phyloP scores from a whole-genome alignment of 1,140 invertebrate genomes.

The Magallana angulata region DNA sequence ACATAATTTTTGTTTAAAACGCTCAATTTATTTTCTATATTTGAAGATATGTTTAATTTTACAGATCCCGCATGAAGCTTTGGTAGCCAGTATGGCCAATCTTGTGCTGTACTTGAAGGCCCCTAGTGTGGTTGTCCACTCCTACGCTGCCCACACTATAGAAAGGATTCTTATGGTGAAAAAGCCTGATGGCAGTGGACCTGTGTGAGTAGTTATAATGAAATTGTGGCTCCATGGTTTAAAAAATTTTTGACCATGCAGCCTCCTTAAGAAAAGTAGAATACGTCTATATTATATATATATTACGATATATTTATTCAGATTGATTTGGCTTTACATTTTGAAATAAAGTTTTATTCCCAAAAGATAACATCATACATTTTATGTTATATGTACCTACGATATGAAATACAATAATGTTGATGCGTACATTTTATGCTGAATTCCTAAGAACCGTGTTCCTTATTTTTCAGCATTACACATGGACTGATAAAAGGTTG shows the following conservation, averaged over 20 bases:
- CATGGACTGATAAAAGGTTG: constrained; percentile 75
- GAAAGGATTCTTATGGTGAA: constrained; percentile 92
- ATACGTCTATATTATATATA: too few species aligned
- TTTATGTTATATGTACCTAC: too few species aligned
- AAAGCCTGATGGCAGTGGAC: constrained; percentile 77
- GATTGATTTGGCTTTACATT: too few species aligned
- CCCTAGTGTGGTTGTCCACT: constrained; percentile 92
- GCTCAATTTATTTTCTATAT: too few species aligned
- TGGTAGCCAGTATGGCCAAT: constrained; percentile 86
- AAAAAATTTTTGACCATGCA: too few species aligned
- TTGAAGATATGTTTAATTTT: constrained; percentile 4
- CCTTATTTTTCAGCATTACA: constrained; percentile 82
- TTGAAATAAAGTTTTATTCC: too few species aligned
- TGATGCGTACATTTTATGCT: too few species aligned
- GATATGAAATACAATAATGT: too few species aligned
- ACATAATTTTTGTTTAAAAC: too few species aligned
- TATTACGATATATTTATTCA: background rate
- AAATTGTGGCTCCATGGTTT: background rate
- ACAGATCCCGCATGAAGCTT: constrained; percentile 87
- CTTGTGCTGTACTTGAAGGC: constrained; percentile 88
- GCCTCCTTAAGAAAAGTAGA: too few species aligned
- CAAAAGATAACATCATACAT: too few species aligned
- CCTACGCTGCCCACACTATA: constrained; percentile 94
- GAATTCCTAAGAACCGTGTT: background rate
- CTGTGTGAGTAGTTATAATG: constrained; percentile 67